Evolutionary conservation across 2,113 vertebrate genomes (phyloP).

Genomic region (Tretioscincus oriximinensis): DNA sequence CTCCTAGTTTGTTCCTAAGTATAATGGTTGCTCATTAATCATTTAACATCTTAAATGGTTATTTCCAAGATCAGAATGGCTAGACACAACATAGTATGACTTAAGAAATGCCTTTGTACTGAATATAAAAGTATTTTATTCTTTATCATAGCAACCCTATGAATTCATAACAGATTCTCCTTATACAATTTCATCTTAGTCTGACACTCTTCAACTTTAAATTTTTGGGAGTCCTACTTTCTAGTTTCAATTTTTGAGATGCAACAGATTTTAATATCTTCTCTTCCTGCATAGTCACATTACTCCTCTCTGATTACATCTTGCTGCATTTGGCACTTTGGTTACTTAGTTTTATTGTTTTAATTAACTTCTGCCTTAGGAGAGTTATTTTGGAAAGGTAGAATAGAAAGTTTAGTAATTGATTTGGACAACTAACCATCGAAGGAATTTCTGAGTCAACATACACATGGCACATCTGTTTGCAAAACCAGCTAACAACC

Average conservation of each 20-base stretch:
- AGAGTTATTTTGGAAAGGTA: neutral
- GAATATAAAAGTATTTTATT: neutral
- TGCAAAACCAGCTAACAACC: neutral
- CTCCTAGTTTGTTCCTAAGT: neutral
- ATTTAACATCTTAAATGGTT: neutral
- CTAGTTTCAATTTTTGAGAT: neutral
- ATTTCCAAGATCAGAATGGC: too few relatives aligned
- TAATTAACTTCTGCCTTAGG: conserved; percentile 1
- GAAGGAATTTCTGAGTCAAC: conserved; percentile 7
- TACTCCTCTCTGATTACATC: neutral
- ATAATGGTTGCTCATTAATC: neutral
- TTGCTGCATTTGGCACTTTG: neutral
- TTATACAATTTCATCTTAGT: neutral
- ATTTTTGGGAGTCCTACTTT: neutral
- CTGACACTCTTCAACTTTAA: neutral
- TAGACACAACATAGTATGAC: neutral
- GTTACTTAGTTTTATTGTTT: neutral
- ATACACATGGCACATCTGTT: neutral
- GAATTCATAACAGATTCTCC: neutral
- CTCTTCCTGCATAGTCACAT: neutral
- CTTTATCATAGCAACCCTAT: neutral
- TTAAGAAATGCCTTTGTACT: neutral
- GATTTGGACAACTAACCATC: neutral
- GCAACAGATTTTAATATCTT: neutral
- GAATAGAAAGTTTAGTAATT: neutral